Evolutionary conservation across 2,797 vertebrate species (phyloP), one percentile per base, ranked within the genome.

Genomic region (Falco rusticolus): DNA sequence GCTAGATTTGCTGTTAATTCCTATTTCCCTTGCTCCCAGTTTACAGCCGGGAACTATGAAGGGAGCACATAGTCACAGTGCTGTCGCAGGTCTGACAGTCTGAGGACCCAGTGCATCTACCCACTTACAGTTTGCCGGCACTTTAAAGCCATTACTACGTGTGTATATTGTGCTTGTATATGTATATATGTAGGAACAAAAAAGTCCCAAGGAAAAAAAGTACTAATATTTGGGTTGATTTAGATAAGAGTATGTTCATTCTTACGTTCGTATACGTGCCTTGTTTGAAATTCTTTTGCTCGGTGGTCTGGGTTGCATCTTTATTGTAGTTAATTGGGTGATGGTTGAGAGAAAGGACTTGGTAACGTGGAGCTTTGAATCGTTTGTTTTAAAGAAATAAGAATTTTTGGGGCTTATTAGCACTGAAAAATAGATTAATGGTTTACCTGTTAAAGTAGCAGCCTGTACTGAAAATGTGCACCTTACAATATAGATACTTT

Each of bases 361-460:
- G 70, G 39, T 76, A 90, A 92, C 21, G 4, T 8, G 20, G n/a
- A 57, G 34, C 89, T 96, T 92, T 87, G 66, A 81, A 79, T 84
- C 6, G 56, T 86, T 83, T 77, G 65, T 84, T 92, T 81, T 70
- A 66, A 88, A 92, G 78, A 84, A 86, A 88, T 56, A 79, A 63
- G 92, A 85, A 89, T 70, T 83, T 61, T 87, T 31, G 65, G 63
- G 80, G 47, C 78, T 96, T 90, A 93, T 95, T 97, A 96, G 84
- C 77, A 33, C 75, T 71, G 90, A 50, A 68, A 94, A 84, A 74
- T 70, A 34, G 61, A 90, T 96, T 94, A 94, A 86, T 84, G 37
- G 68, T 96, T 97, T 97, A 93, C 90, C 53, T 93, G 94, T 90
- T 92, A 74, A 91, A 96, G 90, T 53, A 77, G 96, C 92, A 87